Percentiles rank a stretch among this genome's conserved stretches.
Conservation (phyloP, 2,797 vertebrate species). For the Chaetophractus vellerosus region DNA sequence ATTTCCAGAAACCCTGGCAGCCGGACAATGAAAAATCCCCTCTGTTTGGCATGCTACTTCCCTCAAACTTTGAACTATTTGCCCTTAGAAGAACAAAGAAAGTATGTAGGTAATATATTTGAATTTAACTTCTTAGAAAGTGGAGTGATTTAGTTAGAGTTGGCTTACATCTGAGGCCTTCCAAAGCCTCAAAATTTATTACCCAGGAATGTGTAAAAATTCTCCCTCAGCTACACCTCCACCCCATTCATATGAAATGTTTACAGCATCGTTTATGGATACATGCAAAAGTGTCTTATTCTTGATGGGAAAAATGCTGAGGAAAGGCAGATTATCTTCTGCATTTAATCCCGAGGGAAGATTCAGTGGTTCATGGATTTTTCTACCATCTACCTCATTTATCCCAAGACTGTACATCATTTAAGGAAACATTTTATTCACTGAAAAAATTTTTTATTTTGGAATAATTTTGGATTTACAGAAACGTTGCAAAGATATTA, state of each 20-base stretch:
- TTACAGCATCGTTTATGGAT: background rate
- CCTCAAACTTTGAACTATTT: conserved; percentile 40
- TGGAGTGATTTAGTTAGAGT: conserved; percentile 41
- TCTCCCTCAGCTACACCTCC: conserved; percentile 32
- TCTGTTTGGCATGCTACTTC: conserved; percentile 28
- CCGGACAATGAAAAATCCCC: conserved; percentile 61
- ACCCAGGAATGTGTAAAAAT: conserved; percentile 79
- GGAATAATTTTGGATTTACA: background rate
- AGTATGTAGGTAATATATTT: conserved; percentile 67
- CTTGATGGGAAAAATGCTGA: background rate
- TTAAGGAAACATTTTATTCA: background rate
- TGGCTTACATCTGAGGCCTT: conserved; percentile 32
- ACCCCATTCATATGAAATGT: background rate
- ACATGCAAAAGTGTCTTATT: background rate
- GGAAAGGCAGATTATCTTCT: background rate
- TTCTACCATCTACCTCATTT: background rate
- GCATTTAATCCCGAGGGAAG: background rate
- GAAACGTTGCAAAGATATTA: background rate
- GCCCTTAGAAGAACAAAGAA: conserved; percentile 74
- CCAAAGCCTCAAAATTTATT: conserved; percentile 73
- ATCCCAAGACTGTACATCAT: background rate
- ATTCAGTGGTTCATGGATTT: background rate
- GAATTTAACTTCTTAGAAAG: conserved; percentile 84
- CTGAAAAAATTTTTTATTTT: conserved; percentile 16
- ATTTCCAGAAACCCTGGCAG: conserved; percentile 73